Percentiles rank a stretch among this genome's conserved stretches.
Conservation (phyloP, 2,113 vertebrate genomes). For the Pterocles orientalis region DNA sequence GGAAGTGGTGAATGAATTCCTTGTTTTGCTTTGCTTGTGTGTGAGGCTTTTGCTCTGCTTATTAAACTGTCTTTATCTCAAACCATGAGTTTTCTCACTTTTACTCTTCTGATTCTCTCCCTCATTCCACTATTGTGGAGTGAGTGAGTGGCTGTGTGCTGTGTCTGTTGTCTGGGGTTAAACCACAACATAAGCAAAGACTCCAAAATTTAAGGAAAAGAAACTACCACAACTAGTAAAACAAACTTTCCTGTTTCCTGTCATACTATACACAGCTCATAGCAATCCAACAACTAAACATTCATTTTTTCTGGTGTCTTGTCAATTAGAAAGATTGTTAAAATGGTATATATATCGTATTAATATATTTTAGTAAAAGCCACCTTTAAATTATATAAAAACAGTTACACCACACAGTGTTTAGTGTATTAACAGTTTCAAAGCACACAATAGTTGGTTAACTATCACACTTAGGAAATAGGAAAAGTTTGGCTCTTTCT, state of each 20-base stretch:
- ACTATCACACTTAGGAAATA: not conserved
- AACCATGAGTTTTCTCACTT: too few species aligned
- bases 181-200: not conserved
- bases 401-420: not conserved
- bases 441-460: not conserved
- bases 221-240: not conserved
- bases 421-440: not conserved
- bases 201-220: not conserved
- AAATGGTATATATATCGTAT: not conserved
- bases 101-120: too few species aligned
- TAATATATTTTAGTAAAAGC: not conserved
- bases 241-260: not conserved
- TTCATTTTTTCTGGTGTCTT: not conserved
- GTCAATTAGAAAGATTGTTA: not conserved
- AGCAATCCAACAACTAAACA: not conserved
- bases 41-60: too few species aligned
- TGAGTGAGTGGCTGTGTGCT: too few species aligned
- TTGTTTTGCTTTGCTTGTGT: too few species aligned
- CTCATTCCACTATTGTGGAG: too few species aligned
- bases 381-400: not conserved
- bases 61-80: too few species aligned
- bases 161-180: too few species aligned
- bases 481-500: not conserved
- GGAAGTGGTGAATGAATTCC: too few species aligned
- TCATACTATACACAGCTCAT: not conserved